These are phyloP conservation scores for Lasioglossum oenotherae DNA, from an alignment of 2,888 invertebrate genomes.

Conservation along the genomic window DNA sequence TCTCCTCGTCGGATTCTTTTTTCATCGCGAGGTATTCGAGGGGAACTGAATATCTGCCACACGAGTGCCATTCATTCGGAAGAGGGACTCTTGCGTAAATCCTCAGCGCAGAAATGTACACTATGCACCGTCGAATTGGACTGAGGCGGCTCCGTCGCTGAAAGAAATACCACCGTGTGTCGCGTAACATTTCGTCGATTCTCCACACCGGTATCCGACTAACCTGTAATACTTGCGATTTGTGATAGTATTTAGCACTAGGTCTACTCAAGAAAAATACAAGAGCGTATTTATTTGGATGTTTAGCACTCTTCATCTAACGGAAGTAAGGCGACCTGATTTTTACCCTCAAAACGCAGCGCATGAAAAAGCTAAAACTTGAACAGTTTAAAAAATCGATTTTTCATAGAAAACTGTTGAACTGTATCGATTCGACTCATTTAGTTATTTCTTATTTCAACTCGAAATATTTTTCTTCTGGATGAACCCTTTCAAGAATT, in stretches of 20 bases:
- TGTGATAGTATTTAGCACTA: neutral
- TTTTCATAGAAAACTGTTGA: neutral
- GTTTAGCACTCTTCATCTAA: neutral
- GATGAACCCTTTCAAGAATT: neutral
- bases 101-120: slow-evolving; percentile 46
- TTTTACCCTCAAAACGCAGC: neutral
- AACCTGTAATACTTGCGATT: neutral
- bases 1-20: slow-evolving; percentile 55
- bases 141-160: neutral
- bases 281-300: neutral
- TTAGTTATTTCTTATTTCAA: neutral
- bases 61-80: slow-evolving; percentile 56
- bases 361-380: neutral
- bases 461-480: neutral
- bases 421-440: neutral
- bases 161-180: slow-evolving; percentile 10
- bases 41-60: slow-evolving; percentile 62
- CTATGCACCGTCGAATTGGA: slow-evolving; percentile 27
- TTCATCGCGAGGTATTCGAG: slow-evolving; percentile 59
- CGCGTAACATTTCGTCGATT: neutral
- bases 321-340: neutral
- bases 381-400: neutral
- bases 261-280: neutral
- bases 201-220: neutral
- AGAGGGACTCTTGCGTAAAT: slow-evolving; percentile 51